Conservation (phyloP, 2,888 invertebrate species). For the Ctena decussata region DNA sequence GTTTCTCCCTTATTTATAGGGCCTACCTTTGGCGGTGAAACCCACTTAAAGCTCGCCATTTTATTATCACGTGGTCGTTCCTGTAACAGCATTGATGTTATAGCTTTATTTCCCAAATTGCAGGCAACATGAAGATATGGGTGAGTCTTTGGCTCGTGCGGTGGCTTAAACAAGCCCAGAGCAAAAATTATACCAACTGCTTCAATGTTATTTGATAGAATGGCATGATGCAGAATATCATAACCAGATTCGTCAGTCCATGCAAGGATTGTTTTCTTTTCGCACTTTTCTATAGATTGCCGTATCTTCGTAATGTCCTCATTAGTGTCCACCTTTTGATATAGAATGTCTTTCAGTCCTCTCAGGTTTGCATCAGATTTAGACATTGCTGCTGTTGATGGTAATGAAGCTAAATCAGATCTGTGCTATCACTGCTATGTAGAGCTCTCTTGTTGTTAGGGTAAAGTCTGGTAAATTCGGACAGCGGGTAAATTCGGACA, state of each 20-base stretch:
- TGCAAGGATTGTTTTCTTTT: conserved; percentile 35
- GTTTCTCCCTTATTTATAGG: conserved; percentile 22
- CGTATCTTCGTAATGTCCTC: conserved; percentile 60
- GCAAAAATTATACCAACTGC: conserved; percentile 75
- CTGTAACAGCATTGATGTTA: conserved; percentile 75
- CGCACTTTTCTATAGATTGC: conserved; percentile 60
- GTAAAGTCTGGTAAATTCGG: too few species aligned
- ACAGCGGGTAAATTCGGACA: too few species aligned
- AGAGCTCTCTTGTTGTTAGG: too few species aligned
- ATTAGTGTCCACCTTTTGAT: conserved; percentile 40
- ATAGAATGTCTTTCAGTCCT: conserved; percentile 30
- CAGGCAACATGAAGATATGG: conserved; percentile 82
- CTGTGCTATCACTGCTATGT: too few species aligned
- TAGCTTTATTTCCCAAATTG: conserved; percentile 74
- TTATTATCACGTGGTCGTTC: conserved; percentile 74
- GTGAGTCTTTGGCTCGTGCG: conserved; percentile 69
- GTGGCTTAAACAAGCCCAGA: conserved; percentile 77
- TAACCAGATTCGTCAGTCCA: conserved; percentile 74
- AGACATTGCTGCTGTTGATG: too few species aligned
- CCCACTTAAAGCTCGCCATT: conserved; percentile 50
- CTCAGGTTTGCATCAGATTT: background rate
- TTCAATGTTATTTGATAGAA: conserved; percentile 78
- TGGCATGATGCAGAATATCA: conserved; percentile 81
- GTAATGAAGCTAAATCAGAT: too few species aligned
- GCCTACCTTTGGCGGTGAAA: conserved; percentile 41